These are phyloP conservation scores for Hormiphora californensis DNA, from an alignment of 37 sponge, comb jelly and placozoan genomes.

Conservation along the genomic window DNA sequence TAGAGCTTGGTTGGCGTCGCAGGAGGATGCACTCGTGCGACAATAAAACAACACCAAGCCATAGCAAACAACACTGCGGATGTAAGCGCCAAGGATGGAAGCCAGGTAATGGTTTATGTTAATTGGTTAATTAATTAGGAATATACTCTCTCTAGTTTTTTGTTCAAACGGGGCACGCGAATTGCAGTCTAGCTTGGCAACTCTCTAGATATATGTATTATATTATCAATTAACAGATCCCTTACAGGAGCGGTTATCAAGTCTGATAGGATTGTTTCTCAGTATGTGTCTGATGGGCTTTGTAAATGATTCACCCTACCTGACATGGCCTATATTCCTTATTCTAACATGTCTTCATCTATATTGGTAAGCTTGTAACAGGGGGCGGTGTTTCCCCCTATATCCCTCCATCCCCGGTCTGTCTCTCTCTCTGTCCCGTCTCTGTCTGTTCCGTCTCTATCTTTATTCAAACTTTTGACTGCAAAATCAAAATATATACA, in stretches of 20 bases:
- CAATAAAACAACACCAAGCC: conserved; percentile 90
- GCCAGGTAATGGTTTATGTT: conserved; percentile 66
- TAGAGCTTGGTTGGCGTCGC: conserved; percentile 90
- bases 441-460: too few species aligned
- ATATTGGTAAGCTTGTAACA: conserved; percentile 19
- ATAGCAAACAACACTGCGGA: conserved; percentile 90
- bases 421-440: too few species aligned
- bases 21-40: conserved; percentile 90
- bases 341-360: conserved; percentile 7
- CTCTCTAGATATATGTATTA: too few species aligned
- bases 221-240: too few species aligned
- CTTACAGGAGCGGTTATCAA: conserved; percentile 4
- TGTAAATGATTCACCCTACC: background rate
- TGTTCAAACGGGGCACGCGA: too few species aligned
- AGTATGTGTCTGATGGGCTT: conserved; percentile 15
- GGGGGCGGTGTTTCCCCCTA: too few species aligned
- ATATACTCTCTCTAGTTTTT: too few species aligned
- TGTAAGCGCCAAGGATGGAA: conserved; percentile 94
- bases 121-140: too few species aligned
- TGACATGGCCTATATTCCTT: conserved; percentile 15
- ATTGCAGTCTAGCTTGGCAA: too few species aligned
- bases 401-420: conserved; percentile 69
- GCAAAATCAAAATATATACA: too few species aligned
- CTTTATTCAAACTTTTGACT: too few species aligned
- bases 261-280: conserved; percentile 5